A percentile compares a stretch with the other conserved stretches of the same genome.
phyloP scores from a whole-genome alignment of 1,140 invertebrate genomes.

The Drosophila rufa region DNA sequence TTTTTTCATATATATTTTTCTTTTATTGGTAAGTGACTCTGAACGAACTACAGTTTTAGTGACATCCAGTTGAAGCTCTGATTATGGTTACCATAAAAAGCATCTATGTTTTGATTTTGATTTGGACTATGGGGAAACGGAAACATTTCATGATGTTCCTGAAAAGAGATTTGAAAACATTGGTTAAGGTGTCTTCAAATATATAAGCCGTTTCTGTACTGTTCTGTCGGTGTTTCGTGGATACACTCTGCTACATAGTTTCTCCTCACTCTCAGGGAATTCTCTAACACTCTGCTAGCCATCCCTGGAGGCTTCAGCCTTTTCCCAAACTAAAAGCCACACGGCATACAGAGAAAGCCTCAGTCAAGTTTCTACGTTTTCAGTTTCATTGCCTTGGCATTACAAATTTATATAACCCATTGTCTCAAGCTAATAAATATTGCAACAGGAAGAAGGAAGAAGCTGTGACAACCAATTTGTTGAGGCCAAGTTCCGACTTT shows the following conservation, averaged over 20 bases:
- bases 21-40: constrained; percentile 11
- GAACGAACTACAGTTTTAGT: constrained; percentile 35
- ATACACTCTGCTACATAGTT: no score
- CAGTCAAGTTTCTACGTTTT: not conserved
- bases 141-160: constrained; percentile 49
- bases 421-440: constrained; percentile 15
- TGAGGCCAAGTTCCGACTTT: not conserved
- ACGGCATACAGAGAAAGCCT: not conserved
- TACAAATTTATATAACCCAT: constrained; percentile 5
- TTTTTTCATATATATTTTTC: not conserved
- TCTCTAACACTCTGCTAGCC: not conserved
- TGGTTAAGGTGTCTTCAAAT: constrained; percentile 24
- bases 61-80: constrained; percentile 33
- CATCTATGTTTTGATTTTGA: constrained; percentile 22
- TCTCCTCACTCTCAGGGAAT: no score
- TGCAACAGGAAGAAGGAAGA: constrained; percentile 3
- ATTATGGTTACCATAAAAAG: constrained; percentile 43
- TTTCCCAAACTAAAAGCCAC: constrained; percentile 1
- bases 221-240: constrained; percentile 3
- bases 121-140: constrained; percentile 26
- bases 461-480: constrained; percentile 3
- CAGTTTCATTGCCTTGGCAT: not conserved
- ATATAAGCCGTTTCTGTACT: constrained; percentile 1
- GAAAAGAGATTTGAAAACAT: constrained; percentile 43
- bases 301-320: not conserved